phyloP scores from a whole-genome alignment of 2,113 vertebrate genomes.

The Platysternon megacephalum region DNA sequence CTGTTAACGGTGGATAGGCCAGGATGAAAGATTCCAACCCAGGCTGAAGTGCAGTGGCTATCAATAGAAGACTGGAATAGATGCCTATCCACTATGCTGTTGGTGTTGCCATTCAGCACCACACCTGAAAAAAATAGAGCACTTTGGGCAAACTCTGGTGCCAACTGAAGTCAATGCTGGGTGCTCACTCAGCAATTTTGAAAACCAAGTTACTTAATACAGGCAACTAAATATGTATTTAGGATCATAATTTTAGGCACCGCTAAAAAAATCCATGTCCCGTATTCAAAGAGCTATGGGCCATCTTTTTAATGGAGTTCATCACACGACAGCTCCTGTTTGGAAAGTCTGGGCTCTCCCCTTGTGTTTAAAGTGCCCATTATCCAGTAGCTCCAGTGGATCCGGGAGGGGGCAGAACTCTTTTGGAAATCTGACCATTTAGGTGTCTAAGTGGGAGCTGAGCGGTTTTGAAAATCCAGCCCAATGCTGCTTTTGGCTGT shows the following conservation, averaged over 20 bases:
- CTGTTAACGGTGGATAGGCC: background rate
- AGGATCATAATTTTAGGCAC: background rate
- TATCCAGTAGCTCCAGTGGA: background rate
- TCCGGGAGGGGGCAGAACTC: rapidly evolving
- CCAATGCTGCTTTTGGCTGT: background rate
- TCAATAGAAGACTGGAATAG: background rate
- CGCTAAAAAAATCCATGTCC: background rate
- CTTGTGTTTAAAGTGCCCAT: background rate
- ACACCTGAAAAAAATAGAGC: background rate
- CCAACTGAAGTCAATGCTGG: background rate
- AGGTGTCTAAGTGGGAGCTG: background rate
- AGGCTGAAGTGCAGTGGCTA: no score
- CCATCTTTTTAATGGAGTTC: background rate
- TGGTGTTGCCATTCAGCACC: background rate
- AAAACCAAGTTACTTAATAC: background rate
- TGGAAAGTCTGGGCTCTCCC: background rate
- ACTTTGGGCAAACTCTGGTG: background rate
- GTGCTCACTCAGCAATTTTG: background rate
- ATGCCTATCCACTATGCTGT: background rate
- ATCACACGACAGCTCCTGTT: background rate
- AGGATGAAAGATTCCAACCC: background rate
- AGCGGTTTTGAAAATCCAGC: background rate
- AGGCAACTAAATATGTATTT: background rate
- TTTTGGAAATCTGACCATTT: background rate
- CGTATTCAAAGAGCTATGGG: background rate